Conservation (phyloP, 2,888 invertebrate species). For the Limnephilus lunatus region DNA sequence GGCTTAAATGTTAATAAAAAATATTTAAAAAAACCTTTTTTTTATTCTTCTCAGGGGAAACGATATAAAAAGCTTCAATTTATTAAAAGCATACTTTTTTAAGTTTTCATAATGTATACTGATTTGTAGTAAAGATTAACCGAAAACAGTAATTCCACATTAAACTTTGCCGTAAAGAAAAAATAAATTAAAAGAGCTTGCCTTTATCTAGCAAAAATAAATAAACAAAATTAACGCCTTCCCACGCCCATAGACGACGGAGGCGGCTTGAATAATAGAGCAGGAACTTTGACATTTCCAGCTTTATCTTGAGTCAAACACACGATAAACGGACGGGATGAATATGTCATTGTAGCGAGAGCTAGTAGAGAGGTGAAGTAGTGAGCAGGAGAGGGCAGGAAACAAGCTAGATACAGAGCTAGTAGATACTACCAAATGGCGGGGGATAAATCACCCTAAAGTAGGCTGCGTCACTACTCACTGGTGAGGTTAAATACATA, state of each 20-base stretch:
- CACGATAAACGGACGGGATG: slow-evolving; percentile 17
- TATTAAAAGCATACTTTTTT: too few relatives aligned
- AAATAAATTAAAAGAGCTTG: too few relatives aligned
- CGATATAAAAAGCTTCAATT: too few relatives aligned
- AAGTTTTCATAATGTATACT: too few relatives aligned
- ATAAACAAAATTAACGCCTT: background rate
- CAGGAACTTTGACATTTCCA: slow-evolving; percentile 12
- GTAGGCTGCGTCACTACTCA: background rate
- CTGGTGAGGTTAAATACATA: background rate
- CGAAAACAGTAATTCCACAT: too few relatives aligned
- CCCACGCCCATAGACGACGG: background rate
- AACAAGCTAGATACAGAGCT: background rate
- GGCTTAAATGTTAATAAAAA: too few relatives aligned
- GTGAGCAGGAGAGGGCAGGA: background rate
- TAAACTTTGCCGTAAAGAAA: too few relatives aligned
- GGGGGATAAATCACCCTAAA: background rate
- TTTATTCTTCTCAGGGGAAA: too few relatives aligned
- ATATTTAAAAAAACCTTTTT: too few relatives aligned
- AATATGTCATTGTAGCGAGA: slow-evolving; percentile 39
- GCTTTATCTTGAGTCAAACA: background rate
- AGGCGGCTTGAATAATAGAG: slow-evolving; percentile 26
- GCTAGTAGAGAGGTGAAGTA: background rate
- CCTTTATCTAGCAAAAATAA: background rate
- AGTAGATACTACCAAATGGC: background rate
- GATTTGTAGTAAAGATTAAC: too few relatives aligned